Percentiles rank a stretch among this genome's conserved stretches.
Evolutionary conservation across 2,888 invertebrate species (phyloP).

Genomic region (Lycophotia porphyrea): DNA sequence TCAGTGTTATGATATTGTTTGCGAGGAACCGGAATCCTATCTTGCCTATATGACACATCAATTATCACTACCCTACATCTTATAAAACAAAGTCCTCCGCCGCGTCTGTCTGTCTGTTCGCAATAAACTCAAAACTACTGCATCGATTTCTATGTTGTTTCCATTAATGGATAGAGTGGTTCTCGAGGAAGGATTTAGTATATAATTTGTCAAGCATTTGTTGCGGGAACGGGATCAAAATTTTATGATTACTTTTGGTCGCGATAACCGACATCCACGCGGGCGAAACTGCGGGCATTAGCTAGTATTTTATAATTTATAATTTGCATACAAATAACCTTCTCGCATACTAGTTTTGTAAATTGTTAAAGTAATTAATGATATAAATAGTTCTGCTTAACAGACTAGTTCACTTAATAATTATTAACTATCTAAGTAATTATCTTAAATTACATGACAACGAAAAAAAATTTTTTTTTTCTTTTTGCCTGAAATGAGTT

Average conservation of each 20-base stretch:
- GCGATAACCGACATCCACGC: no score
- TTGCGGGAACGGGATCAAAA: no score
- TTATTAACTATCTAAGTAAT: neutral
- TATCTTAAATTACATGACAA: neutral
- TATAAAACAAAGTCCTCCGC: no score
- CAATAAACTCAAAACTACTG: no score
- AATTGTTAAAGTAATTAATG: neutral
- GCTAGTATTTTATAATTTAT: neutral
- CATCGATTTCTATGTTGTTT: no score
- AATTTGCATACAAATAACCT: neutral
- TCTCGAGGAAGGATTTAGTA: no score
- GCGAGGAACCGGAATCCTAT: neutral
- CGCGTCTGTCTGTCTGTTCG: no score
- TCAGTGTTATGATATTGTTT: neutral
- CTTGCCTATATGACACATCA: neutral
- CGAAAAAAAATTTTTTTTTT: neutral
- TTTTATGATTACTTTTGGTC: no score
- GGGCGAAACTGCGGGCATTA: no score
- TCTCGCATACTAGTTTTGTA: neutral
- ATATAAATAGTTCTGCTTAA: constrained; percentile 16
- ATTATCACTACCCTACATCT: no score
- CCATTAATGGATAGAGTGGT: no score
- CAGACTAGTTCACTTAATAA: neutral
- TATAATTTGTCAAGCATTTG: no score
- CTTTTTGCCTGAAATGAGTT: neutral